Percentiles rank a stretch among this genome's conserved stretches.
phyloP scores from a whole-genome alignment of 2,797 vertebrate species.

The Eremophila alpestris region DNA sequence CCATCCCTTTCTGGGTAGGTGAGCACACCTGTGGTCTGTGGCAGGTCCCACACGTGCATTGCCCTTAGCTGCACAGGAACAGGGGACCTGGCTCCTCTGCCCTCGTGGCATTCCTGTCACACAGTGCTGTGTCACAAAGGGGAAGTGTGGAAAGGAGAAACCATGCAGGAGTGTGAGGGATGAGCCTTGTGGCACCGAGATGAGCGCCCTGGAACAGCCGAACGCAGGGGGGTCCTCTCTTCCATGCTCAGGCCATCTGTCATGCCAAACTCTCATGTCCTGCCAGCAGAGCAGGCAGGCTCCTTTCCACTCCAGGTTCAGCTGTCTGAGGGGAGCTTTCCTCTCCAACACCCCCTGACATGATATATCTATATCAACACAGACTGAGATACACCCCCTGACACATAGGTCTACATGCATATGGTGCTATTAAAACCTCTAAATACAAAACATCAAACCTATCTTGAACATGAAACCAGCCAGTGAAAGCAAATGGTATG shows the following conservation, averaged over 20 bases:
- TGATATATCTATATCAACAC: not conserved
- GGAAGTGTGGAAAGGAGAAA: not conserved
- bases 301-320: not conserved
- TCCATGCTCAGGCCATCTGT: not conserved
- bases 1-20: not conserved
- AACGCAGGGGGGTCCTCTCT: not conserved
- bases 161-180: not conserved
- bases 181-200: not conserved
- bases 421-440: not conserved
- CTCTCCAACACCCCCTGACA: not conserved
- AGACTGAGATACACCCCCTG: not conserved
- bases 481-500: not conserved
- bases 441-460: not conserved
- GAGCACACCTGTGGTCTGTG: not conserved
- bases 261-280: not conserved
- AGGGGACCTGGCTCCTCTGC: not conserved
- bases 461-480: not conserved
- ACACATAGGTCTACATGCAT: not conserved
- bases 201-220: accelerated
- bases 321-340: not conserved
- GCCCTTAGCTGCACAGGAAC: accelerated
- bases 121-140: accelerated
- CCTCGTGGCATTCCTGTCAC: not conserved
- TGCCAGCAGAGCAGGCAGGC: not conserved
- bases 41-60: accelerated